Evolutionary conservation across 2,113 vertebrate species (phyloP).

Genomic region (Phylloscopus trochilus): DNA sequence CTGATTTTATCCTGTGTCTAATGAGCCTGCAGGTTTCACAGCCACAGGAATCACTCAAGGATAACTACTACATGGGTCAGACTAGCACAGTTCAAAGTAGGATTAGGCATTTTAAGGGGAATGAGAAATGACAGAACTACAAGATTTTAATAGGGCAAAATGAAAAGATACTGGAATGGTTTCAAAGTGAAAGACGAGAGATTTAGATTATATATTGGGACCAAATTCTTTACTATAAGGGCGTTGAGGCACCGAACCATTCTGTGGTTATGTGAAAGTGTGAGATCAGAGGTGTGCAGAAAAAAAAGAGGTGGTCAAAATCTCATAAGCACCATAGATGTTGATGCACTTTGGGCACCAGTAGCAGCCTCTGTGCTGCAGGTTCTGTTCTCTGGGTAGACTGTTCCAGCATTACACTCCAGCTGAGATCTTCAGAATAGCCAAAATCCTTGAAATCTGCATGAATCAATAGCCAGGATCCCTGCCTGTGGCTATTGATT

Average conservation of each 20-base stretch:
- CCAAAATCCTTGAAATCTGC: too few relatives aligned
- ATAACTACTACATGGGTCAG: not conserved
- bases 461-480: too few relatives aligned
- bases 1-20: not conserved
- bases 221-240: not conserved
- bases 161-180: not conserved
- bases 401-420: not conserved
- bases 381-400: not conserved
- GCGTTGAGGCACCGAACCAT: not conserved
- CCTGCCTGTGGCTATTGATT: not conserved
- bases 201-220: not conserved
- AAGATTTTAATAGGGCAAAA: not conserved
- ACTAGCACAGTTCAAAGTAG: not conserved
- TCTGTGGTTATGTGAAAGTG: not conserved
- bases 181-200: not conserved
- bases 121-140: not conserved
- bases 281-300: not conserved
- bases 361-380: not conserved
- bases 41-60: not conserved
- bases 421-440: not conserved
- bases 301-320: not conserved
- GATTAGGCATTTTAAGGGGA: not conserved
- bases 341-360: not conserved
- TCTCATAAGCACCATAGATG: not conserved
- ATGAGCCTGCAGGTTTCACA: not conserved